phyloP scores from a whole-genome alignment of 2,113 vertebrate genomes.

The Vulpes ferrilata region DNA sequence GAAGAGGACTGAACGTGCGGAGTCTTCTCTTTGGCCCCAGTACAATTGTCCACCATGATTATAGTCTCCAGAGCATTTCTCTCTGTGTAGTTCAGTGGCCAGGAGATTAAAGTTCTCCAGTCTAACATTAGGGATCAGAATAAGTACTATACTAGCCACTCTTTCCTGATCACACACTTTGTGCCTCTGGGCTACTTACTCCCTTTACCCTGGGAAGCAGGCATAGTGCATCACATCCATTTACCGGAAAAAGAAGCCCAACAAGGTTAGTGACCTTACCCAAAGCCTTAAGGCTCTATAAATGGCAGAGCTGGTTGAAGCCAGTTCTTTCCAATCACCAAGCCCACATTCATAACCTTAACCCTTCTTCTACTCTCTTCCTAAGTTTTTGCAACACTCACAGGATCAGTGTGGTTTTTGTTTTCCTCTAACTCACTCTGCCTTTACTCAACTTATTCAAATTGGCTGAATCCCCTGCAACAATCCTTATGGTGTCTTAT shows the following conservation, averaged over 20 bases:
- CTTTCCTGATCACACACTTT: not conserved
- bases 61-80: not conserved
- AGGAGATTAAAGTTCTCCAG: not conserved
- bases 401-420: not conserved
- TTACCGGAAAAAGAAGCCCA: not conserved
- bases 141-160: not conserved
- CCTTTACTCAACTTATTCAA: slow-evolving; percentile 3
- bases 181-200: not conserved
- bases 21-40: not conserved
- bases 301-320: not conserved
- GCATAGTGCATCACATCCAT: not conserved
- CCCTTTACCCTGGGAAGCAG: not conserved
- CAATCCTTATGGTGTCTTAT: not conserved
- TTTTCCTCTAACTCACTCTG: not conserved
- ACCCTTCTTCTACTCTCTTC: not conserved
- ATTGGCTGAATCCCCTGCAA: not conserved
- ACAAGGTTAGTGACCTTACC: not conserved
- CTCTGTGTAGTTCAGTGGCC: not conserved
- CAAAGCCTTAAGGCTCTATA: not conserved
- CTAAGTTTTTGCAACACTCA: not conserved
- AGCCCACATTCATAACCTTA: not conserved
- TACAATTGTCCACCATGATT: not conserved
- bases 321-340: not conserved
- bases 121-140: not conserved
- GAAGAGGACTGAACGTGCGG: fast-evolving